Conservation (phyloP, 1,140 invertebrate species). For the Brachionus paranguensis region DNA sequence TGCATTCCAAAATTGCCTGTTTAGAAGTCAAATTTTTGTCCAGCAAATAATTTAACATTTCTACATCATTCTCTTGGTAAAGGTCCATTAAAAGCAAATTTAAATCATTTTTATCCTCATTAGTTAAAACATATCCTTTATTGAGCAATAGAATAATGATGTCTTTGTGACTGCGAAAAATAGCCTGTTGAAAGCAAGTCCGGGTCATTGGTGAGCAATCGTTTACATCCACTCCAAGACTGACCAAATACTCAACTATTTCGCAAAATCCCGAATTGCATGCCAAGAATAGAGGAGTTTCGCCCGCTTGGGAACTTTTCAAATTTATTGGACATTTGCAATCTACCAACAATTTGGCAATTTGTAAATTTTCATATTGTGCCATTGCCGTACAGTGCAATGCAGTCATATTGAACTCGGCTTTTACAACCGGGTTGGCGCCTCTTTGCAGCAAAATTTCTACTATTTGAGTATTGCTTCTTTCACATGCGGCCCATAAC, state of each 20-base stretch:
- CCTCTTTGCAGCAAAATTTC: conserved; percentile 11
- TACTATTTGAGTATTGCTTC: conserved; percentile 11
- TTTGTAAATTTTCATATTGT: conserved; percentile 35
- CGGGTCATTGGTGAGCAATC: not conserved
- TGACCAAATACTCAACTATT: conserved; percentile 12
- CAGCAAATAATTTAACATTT: not conserved
- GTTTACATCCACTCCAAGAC: not conserved
- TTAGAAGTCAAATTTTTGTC: not conserved
- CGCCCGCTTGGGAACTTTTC: conserved; percentile 12
- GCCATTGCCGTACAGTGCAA: conserved; percentile 28
- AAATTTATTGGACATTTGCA: conserved; percentile 27
- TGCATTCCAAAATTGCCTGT: not conserved
- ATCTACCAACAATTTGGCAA: conserved; percentile 13
- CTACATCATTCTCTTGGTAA: not conserved
- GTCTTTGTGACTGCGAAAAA: conserved; percentile 5
- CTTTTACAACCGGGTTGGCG: not conserved
- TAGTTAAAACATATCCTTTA: conserved; percentile 7
- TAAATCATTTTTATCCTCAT: not conserved
- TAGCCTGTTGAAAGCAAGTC: conserved; percentile 22
- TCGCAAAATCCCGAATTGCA: conserved; percentile 15
- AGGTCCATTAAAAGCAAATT: conserved; percentile 11
- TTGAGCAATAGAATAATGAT: not conserved
- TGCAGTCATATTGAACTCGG: conserved; percentile 26
- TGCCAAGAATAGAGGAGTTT: conserved; percentile 27
- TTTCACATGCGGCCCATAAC: conserved; percentile 38